Evolutionary conservation across 2,113 vertebrate genomes (phyloP), one percentile per base, ranked within the genome.

Genomic region (Rhinoderma darwinii): DNA sequence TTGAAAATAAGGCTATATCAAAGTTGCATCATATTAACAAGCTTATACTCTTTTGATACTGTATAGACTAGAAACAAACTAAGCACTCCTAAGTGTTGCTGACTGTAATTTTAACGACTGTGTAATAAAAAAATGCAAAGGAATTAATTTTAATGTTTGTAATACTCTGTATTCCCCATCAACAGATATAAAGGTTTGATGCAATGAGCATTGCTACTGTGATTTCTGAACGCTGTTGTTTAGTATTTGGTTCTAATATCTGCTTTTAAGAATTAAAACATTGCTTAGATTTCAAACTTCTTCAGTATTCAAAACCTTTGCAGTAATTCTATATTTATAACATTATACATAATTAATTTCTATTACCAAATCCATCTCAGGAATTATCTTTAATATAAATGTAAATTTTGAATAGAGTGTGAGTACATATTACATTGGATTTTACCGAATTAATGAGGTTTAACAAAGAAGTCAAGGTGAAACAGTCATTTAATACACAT

Each of bases 341-440:
- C 27, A 68, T 82, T 82, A 68, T 82, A 82, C 39, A 82, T 68
- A 68, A 82, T 82, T 82, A 63, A 82, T 66, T 82, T 68, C 27
- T 82, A 50, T 82, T 61, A 80, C 51, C 22, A 80, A 61, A 80
- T 59, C 41, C 51, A 82, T 82, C 80, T 44, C 41, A 82, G 80
- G 61, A 82, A 47, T 82, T 68, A 80, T 80, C 51, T 80, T 59
- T 80, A 59, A 80, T 80, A 80, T 82, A 66, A 82, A 82, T 82
- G 80, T 82, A 82, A 82, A 82, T 82, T 44, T 27, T 35, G 39
- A 43, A 68, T 68, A 30, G 47, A 82, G 22, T 68, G n/a, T 68
- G 18, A 47, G 43, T 82, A 47, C 39, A 82, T 82, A 68, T 43
- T 43, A 17, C 41, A 30, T 82, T 47, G 18, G 39, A 68, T 82